These are phyloP conservation scores for Episyrphus balteatus DNA, from an alignment of 1,140 invertebrate species.

Conservation along the genomic window DNA sequence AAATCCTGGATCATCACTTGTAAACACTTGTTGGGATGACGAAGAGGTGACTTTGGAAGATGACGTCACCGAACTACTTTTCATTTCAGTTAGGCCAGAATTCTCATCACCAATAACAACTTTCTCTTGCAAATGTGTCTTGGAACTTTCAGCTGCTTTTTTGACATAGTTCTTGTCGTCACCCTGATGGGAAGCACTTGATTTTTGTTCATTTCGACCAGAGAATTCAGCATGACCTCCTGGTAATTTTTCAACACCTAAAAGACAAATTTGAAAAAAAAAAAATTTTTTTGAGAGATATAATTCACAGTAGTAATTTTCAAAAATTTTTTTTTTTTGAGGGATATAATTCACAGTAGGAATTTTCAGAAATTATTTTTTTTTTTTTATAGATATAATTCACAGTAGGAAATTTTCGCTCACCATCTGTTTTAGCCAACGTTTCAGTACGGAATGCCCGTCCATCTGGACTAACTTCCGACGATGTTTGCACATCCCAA, in stretches of 20 bases:
- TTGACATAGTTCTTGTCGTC: slow-evolving; percentile 51
- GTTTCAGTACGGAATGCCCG: slow-evolving; percentile 32
- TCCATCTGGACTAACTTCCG: slow-evolving; percentile 38
- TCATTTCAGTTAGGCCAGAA: slow-evolving; percentile 33
- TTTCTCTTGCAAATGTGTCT: slow-evolving; percentile 47
- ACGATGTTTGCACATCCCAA: slow-evolving; percentile 38
- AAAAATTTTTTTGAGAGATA: too few species aligned
- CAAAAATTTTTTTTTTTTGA: too few species aligned
- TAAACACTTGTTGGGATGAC: slow-evolving; percentile 9
- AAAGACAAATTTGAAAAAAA: slow-evolving; percentile 19
- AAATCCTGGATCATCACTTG: too few species aligned
- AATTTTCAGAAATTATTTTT: too few species aligned
- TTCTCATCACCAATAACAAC: slow-evolving; percentile 42
- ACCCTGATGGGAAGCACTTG: slow-evolving; percentile 46
- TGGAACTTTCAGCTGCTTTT: slow-evolving; percentile 43
- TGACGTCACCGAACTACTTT: slow-evolving; percentile 27
- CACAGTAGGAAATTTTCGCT: slow-evolving; percentile 17
- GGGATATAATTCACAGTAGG: too few species aligned
- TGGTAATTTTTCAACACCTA: slow-evolving; percentile 46
- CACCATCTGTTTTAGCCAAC: slow-evolving; percentile 33
- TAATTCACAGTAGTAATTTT: too few species aligned
- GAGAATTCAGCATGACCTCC: slow-evolving; percentile 47
- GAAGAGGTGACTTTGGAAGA: slow-evolving; percentile 24
- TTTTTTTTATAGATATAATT: too few species aligned
- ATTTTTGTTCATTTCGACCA: slow-evolving; percentile 45